Evolutionary conservation across 2,113 vertebrate species (phyloP).

Genomic region (Trachemys scripta): DNA sequence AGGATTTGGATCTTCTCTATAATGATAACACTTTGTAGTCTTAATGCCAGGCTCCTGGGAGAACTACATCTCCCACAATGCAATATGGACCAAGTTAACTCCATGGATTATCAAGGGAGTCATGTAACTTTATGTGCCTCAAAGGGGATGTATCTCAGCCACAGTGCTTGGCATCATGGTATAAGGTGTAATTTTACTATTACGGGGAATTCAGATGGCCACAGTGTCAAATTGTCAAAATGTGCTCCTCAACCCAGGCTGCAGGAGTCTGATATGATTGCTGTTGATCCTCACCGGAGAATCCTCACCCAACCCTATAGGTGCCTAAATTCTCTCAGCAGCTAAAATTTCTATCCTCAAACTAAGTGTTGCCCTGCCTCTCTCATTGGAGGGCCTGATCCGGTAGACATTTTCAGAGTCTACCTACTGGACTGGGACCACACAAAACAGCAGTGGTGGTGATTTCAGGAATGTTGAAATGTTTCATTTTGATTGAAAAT

Average conservation of each 20-base stretch:
- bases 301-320: neutral
- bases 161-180: neutral
- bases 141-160: neutral
- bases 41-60: neutral
- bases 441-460: neutral
- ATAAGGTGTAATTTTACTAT: neutral
- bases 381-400: neutral
- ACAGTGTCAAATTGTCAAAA: neutral
- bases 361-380: neutral
- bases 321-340: neutral
- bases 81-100: neutral
- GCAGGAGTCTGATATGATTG: neutral
- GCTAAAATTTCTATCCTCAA: neutral
- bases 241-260: neutral
- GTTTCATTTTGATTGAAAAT: neutral
- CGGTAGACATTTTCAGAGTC: neutral
- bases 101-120: neutral
- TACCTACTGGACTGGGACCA: neutral
- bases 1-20: neutral
- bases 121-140: neutral
- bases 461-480: neutral
- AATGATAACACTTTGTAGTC: neutral
- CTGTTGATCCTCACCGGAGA: neutral
- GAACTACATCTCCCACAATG: neutral
- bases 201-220: neutral